These are phyloP conservation scores for Clivina fossor DNA, from an alignment of 2,888 invertebrate species.

Conservation along the genomic window DNA sequence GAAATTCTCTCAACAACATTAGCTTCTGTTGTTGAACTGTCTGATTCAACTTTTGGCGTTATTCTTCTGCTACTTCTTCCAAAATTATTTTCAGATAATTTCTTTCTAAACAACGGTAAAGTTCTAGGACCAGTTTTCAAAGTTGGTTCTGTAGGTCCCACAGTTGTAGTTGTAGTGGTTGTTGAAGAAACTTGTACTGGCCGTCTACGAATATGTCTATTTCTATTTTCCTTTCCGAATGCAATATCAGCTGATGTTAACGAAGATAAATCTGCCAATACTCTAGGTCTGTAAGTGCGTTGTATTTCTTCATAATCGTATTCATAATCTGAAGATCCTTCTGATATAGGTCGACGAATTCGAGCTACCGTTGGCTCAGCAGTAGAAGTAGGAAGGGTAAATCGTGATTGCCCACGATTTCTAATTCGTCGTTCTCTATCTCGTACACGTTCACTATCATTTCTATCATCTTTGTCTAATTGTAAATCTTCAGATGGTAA, in stretches of 20 bases:
- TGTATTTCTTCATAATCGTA: slow-evolving; percentile 42
- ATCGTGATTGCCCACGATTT: slow-evolving; percentile 32
- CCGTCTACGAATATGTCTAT: slow-evolving; percentile 31
- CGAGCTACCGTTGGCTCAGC: slow-evolving; percentile 34
- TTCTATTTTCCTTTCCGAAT: slow-evolving; percentile 7
- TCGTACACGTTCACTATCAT: neutral
- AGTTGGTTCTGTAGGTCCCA: slow-evolving; percentile 38
- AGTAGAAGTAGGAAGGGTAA: slow-evolving; percentile 29
- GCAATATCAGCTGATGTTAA: slow-evolving; percentile 57
- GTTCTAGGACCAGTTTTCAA: slow-evolving; percentile 40
- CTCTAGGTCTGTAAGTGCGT: slow-evolving; percentile 49
- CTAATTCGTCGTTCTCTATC: slow-evolving; percentile 25
- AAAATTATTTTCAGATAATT: slow-evolving; percentile 35
- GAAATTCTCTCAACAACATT: slow-evolving; percentile 6
- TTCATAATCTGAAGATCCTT: slow-evolving; percentile 40
- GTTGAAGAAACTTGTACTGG: neutral
- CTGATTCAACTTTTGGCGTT: slow-evolving; percentile 10
- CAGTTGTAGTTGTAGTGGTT: slow-evolving; percentile 47
- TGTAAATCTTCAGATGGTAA: no score
- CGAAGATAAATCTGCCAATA: slow-evolving; percentile 58
- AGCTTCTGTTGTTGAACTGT: slow-evolving; percentile 14
- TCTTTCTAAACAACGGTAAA: slow-evolving; percentile 36
- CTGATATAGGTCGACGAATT: slow-evolving; percentile 39
- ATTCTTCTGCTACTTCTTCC: slow-evolving; percentile 34
- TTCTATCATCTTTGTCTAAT: no score